Conservation (phyloP, 2,888 invertebrate genomes). For the Amblyteles armatorius region DNA sequence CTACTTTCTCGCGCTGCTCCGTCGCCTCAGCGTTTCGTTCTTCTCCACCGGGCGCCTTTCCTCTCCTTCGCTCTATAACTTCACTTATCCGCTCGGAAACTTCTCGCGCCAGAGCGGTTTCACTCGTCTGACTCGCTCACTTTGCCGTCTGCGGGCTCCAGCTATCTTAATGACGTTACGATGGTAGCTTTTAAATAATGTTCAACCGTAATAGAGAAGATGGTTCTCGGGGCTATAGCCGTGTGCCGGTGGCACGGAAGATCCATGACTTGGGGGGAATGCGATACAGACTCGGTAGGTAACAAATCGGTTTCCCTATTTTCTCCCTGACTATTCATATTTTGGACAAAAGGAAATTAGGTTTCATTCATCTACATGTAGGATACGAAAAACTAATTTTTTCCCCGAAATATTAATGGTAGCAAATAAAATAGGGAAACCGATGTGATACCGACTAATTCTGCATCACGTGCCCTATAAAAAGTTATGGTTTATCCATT, state of each 20-base stretch:
- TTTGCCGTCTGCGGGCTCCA: not conserved
- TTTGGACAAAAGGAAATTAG: too few species aligned
- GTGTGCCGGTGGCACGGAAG: not conserved
- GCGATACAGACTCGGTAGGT: not conserved
- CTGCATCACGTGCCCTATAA: too few species aligned
- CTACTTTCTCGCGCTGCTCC: constrained; percentile 28
- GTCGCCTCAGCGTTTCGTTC: constrained; percentile 7
- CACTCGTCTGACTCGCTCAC: not conserved
- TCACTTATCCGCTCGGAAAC: constrained; percentile 49
- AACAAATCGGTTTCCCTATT: too few species aligned
- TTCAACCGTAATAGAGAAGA: not conserved
- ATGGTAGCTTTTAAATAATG: constrained; percentile 33
- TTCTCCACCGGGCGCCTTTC: constrained; percentile 10
- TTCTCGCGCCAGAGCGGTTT: constrained; percentile 19
- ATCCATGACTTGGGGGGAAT: not conserved
- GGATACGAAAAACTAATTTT: too few species aligned
- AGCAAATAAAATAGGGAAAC: too few species aligned
- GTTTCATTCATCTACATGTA: too few species aligned
- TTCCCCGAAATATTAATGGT: too few species aligned
- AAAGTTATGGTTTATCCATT: too few species aligned
- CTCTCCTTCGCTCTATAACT: constrained; percentile 33
- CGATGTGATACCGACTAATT: too few species aligned
- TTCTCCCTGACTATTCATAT: too few species aligned
- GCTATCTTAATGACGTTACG: constrained; percentile 43
- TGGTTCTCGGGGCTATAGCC: not conserved